phyloP scores from a whole-genome alignment of 2,113 vertebrate species.

The Pachypanchax playfairii region DNA sequence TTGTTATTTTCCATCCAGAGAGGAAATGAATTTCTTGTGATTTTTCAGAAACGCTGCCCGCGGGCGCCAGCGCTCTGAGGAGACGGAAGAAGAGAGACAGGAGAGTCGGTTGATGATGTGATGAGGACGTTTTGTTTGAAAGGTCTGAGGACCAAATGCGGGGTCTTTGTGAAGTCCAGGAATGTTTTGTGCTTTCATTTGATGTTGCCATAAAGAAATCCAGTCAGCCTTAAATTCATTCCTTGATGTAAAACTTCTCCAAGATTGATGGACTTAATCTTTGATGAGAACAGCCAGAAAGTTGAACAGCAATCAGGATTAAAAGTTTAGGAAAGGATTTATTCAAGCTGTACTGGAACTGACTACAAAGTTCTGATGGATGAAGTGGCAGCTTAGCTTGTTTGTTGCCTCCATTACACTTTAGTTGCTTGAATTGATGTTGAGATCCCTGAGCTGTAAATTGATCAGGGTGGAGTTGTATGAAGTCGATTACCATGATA shows the following conservation, averaged over 20 bases:
- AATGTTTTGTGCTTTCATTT: conserved; percentile 76
- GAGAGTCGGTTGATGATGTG: conserved; percentile 81
- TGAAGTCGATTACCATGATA: conserved; percentile 88
- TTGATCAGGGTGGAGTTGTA: conserved; percentile 54
- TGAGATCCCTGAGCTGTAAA: conserved; percentile 49
- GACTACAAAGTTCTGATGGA: conserved; percentile 1
- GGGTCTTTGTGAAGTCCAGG: conserved; percentile 79
- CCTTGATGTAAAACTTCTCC: conserved; percentile 26
- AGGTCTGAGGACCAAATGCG: conserved; percentile 27
- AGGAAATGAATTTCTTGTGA: conserved; percentile 91
- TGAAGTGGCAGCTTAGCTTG: conserved; percentile 5
- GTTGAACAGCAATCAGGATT: conserved; percentile 5
- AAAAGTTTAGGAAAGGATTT: conserved; percentile 14
- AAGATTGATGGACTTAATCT: conserved; percentile 14
- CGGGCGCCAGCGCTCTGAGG: conserved; percentile 10
- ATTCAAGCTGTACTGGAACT: not conserved
- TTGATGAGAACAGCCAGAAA: conserved; percentile 50
- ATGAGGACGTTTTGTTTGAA: conserved; percentile 30
- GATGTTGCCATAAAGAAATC: conserved; percentile 83
- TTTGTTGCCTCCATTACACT: conserved; percentile 23
- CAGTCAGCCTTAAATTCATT: conserved; percentile 64
- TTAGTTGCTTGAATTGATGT: conserved; percentile 48
- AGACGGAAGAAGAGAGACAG: conserved; percentile 16
- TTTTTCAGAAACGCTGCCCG: conserved; percentile 78
- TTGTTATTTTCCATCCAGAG: conserved; percentile 82